Conservation (phyloP, 2,113 vertebrate genomes). For the Symphodus melops region DNA sequence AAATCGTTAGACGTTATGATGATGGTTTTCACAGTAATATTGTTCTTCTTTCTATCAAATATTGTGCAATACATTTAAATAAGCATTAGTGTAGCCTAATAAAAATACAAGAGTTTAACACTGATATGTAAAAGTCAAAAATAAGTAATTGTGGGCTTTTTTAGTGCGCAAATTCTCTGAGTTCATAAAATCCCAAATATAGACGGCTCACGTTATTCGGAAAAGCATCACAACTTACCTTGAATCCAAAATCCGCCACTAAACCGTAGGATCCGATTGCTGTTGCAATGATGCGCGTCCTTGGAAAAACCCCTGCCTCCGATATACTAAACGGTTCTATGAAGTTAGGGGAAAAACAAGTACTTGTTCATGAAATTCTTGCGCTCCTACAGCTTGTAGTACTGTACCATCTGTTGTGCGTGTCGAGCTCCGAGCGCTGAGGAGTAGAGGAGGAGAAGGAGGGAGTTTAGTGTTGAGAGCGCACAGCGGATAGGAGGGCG, state of each 20-base stretch:
- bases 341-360: constrained; percentile 59
- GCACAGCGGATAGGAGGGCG: constrained; percentile 34
- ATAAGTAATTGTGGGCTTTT: background rate
- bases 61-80: constrained; percentile 25
- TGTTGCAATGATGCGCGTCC: constrained; percentile 48
- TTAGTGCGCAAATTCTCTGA: background rate
- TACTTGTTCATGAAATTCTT: constrained; percentile 53
- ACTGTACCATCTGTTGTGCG: constrained; percentile 73
- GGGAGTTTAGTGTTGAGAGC: constrained; percentile 20
- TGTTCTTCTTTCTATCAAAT: background rate
- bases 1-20: background rate
- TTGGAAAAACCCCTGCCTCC: constrained; percentile 20
- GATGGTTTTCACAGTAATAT: no score
- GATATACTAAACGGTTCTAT: constrained; percentile 14
- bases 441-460: background rate
- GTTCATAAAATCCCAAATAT: constrained; percentile 10
- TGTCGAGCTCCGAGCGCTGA: constrained; percentile 47
- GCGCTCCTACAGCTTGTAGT: constrained; percentile 65
- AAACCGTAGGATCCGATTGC: constrained; percentile 63
- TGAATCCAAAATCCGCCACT: constrained; percentile 55
- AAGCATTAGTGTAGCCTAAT: background rate
- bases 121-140: background rate
- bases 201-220: background rate
- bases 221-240: constrained; percentile 70
- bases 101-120: background rate